Evolutionary conservation across 2,888 invertebrate species (phyloP), one percentile per base, ranked within the genome.

Genomic region (Gasteruption jaculator): DNA sequence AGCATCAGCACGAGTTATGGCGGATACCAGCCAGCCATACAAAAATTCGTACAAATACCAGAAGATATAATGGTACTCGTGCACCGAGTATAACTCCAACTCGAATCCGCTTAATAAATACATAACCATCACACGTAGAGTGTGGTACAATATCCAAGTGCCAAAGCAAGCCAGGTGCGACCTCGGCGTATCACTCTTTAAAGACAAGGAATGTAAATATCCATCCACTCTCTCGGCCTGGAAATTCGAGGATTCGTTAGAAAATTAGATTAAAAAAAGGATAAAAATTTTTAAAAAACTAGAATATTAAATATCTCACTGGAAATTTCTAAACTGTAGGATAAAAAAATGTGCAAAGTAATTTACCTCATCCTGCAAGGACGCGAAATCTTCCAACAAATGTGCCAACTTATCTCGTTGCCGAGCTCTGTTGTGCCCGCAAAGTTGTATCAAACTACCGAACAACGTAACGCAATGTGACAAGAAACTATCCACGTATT

Each of bases 41-140:
- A 96, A 75, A 68, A 93, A 90, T 74, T 96, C 95, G 71, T 92
- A 91, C 18, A 96, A 75, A 71, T 94, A 93, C 93, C 93, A 94
- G 72, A 87, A 97, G 55, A 96, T 88, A 67, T 94, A 95, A 58
- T 93, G 86, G 71, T 91, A 96, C 74, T 99, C 97, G 68, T 96
- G 95, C 16, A 88, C 85, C 43, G 93, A 91, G 73, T 96, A 97
- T 21, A 99, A 74, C 71, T 97, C 95, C 39, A 97, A 77, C 67
- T 96, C 95, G 58, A 99, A 89, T 1, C 96, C 96, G 15, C 93
- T 86, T 55, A 96, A 78, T 24, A 95, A 77, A 71, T 93, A 96
- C 65, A 92, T 86, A 58, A 93, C 86, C 92, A 96, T 95, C 21
- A 92, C 84, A 30, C 87, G 76, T 34, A 94, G 77, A 31, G 93